Percentiles rank a stretch among this genome's conserved stretches.
Evolutionary conservation across 2,113 vertebrate species (phyloP).

Genomic region (Myiagra hebetior): DNA sequence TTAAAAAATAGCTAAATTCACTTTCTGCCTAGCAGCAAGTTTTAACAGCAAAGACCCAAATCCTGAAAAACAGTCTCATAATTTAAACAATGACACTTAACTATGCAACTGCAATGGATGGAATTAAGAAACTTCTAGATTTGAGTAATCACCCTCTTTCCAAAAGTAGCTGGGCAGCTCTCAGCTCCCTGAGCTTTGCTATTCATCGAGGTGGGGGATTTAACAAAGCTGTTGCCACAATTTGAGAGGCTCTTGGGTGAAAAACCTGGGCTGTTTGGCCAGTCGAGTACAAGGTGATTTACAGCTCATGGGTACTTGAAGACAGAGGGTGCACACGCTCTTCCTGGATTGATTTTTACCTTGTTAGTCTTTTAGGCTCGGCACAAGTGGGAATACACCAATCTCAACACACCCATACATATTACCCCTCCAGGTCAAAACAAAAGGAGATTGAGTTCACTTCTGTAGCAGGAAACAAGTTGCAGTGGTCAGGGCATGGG

Average conservation of each 20-base stretch:
- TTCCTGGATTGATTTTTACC: slow-evolving; percentile 44
- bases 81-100: not conserved
- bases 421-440: slow-evolving; percentile 61
- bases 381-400: slow-evolving; percentile 42
- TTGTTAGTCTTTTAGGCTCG: slow-evolving; percentile 56
- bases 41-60: not conserved
- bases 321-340: not conserved
- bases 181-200: not conserved
- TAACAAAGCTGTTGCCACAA: not conserved
- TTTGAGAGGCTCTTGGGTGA: not conserved
- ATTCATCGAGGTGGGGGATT: not conserved
- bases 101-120: not conserved
- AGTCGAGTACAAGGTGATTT: slow-evolving; percentile 5
- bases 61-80: not conserved
- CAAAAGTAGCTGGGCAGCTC: not conserved
- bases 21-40: slow-evolving; percentile 9
- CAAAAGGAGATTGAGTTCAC: slow-evolving; percentile 48
- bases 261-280: not conserved
- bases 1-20: not conserved
- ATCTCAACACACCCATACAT: slow-evolving; percentile 14
- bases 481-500: not conserved
- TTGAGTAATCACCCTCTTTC: not conserved
- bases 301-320: not conserved
- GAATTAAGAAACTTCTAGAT: not conserved
- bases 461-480: slow-evolving; percentile 31